Evolutionary conservation across 2,888 invertebrate species (phyloP), one percentile per base, ranked within the genome.

Genomic region (Belgica antarctica): DNA sequence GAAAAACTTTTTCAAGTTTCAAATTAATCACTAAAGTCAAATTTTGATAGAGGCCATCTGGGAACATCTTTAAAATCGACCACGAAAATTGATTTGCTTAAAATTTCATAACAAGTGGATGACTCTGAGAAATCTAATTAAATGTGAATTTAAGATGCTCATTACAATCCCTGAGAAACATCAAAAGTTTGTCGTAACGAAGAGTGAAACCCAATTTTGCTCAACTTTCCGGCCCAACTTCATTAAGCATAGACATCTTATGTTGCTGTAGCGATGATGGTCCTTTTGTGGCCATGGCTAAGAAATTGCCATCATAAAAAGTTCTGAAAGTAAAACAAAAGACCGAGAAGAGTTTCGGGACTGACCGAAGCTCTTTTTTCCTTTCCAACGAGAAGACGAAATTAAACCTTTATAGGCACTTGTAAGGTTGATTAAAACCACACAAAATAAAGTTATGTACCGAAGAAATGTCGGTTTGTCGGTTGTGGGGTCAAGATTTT

Each of bases 391-490:
- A 52, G 22, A 52, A 22, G 12, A 41, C n/a, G 52, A 62, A 62
- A 28, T 62, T 62, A 28, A 62, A 62, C 62, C 62, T 62, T 62
- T 62, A 62, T 62, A 34, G 28, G 31, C 28, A 31, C 22, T 15
- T 52, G 17, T 52, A 19, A 17, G 4, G 63, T 41, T 63, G 63
- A 63, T 63, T 63, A 63, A 63, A 63, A 63, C 63, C 63, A 36
- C 63, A 41, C 36, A 41, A 52, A 52, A 52, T 52, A 52, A 52
- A 52, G 22, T 52, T 52, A 52, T 19, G 22, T 22, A 52, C 17
- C n/a, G 52, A 17, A 12, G 12, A 22, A 52, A 19, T 52, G 52
- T 52, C 22, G 17, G 52, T 22, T 46, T 22, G 12, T n/a, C n/a
- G n/a, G n/a, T n/a, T n/a, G n/a, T 3, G 3, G 52, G 52, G 52